Conservation (phyloP, 2,888 invertebrate species). For the Sylvicola fuscatus region DNA sequence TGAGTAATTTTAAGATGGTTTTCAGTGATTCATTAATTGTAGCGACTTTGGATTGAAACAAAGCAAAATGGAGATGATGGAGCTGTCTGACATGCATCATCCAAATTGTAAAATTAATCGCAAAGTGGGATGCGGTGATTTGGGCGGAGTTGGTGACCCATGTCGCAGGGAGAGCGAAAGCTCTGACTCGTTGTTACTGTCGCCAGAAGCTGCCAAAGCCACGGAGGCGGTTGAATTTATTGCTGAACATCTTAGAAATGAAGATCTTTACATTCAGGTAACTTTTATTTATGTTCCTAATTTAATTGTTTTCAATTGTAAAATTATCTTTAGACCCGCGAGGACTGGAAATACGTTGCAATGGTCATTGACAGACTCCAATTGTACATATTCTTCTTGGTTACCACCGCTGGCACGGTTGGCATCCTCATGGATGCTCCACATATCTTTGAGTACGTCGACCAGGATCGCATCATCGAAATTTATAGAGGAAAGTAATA, state of each 20-base stretch:
- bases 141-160: conserved; percentile 39
- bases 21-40: conserved; percentile 4
- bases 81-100: conserved; percentile 84
- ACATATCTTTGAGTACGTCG: conserved; percentile 93
- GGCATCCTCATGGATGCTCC: conserved; percentile 96
- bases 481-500: conserved; percentile 77
- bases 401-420: conserved; percentile 87
- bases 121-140: conserved; percentile 45
- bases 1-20: no score
- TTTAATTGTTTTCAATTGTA: conserved; percentile 5
- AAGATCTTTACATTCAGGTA: conserved; percentile 97
- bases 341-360: conserved; percentile 98
- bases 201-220: conserved; percentile 85
- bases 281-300: no score
- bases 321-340: conserved; percentile 83
- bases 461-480: conserved; percentile 89
- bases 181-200: conserved; percentile 73
- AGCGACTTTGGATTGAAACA: conserved; percentile 51
- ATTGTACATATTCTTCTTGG: conserved; percentile 88
- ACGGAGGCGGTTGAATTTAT: conserved; percentile 98
- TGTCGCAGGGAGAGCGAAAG: conserved; percentile 75
- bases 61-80: conserved; percentile 83
- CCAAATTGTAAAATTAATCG: conserved; percentile 90
- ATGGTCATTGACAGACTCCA: conserved; percentile 95
- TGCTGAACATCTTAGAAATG: conserved; percentile 91